phyloP scores from a whole-genome alignment of 2,113 vertebrate species.

The Tichodroma muraria region DNA sequence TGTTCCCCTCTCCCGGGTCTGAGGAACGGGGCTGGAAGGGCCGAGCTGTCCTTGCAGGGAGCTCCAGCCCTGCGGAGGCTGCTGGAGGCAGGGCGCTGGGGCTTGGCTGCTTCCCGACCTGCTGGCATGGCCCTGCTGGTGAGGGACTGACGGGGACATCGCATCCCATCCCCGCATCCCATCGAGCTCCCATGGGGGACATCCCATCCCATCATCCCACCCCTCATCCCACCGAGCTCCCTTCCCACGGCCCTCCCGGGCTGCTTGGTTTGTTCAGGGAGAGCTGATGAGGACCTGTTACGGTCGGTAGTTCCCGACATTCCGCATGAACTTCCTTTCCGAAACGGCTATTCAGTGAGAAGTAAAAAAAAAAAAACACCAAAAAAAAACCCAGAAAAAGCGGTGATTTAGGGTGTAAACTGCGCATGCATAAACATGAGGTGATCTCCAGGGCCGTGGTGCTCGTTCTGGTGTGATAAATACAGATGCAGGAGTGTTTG shows the following conservation, averaged over 20 bases:
- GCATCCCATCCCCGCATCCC: neutral
- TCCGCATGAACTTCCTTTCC: neutral
- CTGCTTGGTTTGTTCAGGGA: neutral
- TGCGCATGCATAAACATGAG: neutral
- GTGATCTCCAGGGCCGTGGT: neutral
- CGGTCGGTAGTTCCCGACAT: neutral
- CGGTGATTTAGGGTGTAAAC: neutral
- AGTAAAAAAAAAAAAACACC: neutral
- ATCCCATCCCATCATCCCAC: neutral
- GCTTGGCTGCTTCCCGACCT: neutral
- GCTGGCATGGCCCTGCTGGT: neutral
- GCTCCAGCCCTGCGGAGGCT: neutral
- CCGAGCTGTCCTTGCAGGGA: fast-evolving
- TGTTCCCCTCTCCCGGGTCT: neutral
- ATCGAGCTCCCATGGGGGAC: too few relatives aligned
- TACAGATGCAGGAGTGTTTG: neutral
- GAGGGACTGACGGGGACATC: neutral
- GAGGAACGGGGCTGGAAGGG: neutral
- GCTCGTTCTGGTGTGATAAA: neutral
- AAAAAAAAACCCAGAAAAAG: neutral
- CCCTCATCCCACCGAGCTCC: neutral
- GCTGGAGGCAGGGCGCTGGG: neutral
- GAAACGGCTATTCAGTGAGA: neutral
- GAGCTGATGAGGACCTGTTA: neutral
- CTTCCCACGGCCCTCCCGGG: fast-evolving